Base-by-base conservation (phyloP, 2,113 vertebrate genomes). In the Hystrix brachyura region DNA sequence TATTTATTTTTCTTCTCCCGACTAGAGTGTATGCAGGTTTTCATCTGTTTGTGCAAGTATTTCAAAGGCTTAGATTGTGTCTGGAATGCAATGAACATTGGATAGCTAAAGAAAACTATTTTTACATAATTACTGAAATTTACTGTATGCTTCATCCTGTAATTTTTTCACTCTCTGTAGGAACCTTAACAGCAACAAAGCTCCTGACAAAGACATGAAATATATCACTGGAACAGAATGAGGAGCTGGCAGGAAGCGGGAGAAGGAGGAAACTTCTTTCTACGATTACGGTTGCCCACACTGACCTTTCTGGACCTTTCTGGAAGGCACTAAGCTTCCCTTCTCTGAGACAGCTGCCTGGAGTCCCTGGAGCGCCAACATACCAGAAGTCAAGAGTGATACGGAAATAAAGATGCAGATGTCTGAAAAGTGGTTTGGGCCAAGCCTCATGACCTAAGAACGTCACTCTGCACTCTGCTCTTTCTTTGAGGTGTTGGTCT, bases 71-170 rank as follows among this genome's bases (percentile, higher is more conserved):
- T 19, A 32, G 8, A 29, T 92, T 55, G 18, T 83, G 62, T 10
- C 55, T 12, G 8, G 27, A 43, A 79, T 17, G 64, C 57, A 67
- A n/a, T 67, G 83, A 60, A 43, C 57, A n/a, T 27, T 53, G 65
- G 84, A 59, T 4, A 0, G 34, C 32, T 19, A 38, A 65, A 38
- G 32, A 71, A 79, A 92, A 78, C 10, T 5, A 27, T 43, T 64
- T 86, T 83, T 80, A 14, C 59, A 53, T 76, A 69, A 81, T 71
- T 87, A 81, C 34, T 84, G 43, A 89, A 96, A 89, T 87, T 60
- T 19, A 57, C 32, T 80, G 23, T 21, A 25, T 48, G n/a, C 17
- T 79, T 12, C n/a, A 32, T 34, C 62, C 71, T 67, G 15, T 69
- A 59, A 60, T 65, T 53, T 82, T 62, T 57, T 94, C 78, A 71